Evolutionary conservation across 2,797 vertebrate species (phyloP), one percentile per base, ranked within the genome.

Genomic region (Silurus lanzhouensis): DNA sequence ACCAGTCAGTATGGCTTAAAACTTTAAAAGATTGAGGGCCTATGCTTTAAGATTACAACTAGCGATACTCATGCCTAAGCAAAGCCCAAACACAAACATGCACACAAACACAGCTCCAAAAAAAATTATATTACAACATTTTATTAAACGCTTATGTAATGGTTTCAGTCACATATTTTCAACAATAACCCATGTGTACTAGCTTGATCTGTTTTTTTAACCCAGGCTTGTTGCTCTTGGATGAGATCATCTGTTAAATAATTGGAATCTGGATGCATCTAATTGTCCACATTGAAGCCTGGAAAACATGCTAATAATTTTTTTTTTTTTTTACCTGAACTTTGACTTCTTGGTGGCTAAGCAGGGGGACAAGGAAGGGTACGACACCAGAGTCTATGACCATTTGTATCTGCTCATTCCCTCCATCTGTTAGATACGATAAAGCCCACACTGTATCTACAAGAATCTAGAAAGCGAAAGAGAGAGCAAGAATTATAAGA

Each of bases 381-480:
- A 99, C 98, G 68, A 99, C 98, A 86, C 98, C 98, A 10, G 98
- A 99, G 93, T 99, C 98, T 84, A 99, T 99, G 89, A 99, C 98
- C 98, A 99, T 99, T 92, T 99, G 98, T 94, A 99, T 99, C 92
- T 99, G 98, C 85, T 99, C 98, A 55, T 99, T 99, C 74, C 98
- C 98, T 55, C 98, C 98, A 1, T 99, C 98, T 89, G 98, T 99
- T 94, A 99, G 94, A 91, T 99, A 99, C 52, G 98, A 99, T 90
- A 99, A 93, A 90, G 98, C 98, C 98, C 98, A 99, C 91, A 99
- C 98, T 17, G 98, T 99, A 93, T 99, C 98, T 91, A 99, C 98
- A 80, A 99, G 96, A 91, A 99, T 99, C 98, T 99, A 82, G 3
- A 81, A 3, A 5, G 0, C 22, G 31, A 13, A 19, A 25, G 10